Conservation (phyloP, 2,113 vertebrate species). For the Lepus timidus region DNA sequence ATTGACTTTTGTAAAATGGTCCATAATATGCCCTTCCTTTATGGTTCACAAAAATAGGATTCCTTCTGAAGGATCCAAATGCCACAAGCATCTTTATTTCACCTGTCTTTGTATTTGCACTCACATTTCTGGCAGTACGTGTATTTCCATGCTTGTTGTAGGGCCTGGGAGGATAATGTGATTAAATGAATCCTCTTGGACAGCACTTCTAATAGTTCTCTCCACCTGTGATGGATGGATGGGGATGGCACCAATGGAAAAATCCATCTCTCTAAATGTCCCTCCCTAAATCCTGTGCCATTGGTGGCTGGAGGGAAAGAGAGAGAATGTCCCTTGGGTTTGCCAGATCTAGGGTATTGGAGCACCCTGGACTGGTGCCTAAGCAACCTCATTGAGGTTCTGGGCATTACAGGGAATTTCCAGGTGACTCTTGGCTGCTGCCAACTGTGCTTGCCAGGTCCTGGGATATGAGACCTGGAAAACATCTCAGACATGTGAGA, state of each 20-base stretch:
- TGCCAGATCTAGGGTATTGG: neutral
- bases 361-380: neutral
- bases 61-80: neutral
- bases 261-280: neutral
- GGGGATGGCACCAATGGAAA: neutral
- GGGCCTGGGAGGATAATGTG: neutral
- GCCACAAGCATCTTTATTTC: neutral
- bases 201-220: neutral
- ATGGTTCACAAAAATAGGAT: conserved; percentile 23
- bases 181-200: neutral
- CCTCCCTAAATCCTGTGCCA: neutral
- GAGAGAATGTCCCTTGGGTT: neutral
- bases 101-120: neutral
- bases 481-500: neutral
- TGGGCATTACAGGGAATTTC: neutral
- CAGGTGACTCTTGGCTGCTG: neutral
- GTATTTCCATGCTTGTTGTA: neutral
- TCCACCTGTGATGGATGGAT: neutral
- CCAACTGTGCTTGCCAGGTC: neutral
- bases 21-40: neutral
- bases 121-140: neutral
- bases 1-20: conserved; percentile 47
- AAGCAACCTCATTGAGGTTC: neutral
- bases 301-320: no score
- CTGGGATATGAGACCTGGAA: neutral